Base-by-base conservation (phyloP, 2,797 vertebrate genomes). In the Myiothlypis coronata region DNA sequence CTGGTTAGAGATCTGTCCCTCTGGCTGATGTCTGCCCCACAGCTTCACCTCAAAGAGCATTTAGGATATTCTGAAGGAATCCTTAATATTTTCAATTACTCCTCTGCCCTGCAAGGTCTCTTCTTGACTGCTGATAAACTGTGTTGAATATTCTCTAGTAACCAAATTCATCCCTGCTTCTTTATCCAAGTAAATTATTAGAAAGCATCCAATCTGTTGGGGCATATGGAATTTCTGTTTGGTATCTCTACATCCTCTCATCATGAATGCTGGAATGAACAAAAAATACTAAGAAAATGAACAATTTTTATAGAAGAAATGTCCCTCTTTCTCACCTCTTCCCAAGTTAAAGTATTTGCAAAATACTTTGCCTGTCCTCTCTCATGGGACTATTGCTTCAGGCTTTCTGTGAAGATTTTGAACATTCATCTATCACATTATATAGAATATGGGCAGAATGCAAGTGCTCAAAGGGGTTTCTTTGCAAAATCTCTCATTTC, bases 371-470 rank as follows among this genome's bases (percentile, higher is more conserved):
- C 11, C 23, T 82, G 82, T 89, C 39, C 14, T 82, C 52, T 55
- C 23, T 41, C 23, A 0, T 41, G 47, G 43, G 32, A 34, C 41
- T 76, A 32, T 50, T 79, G 27, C 32, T 34, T 27, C n/a, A 28
- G 35, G 24, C 7, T 72, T 77, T 79, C 46, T 77, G n/a, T 70
- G 56, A 89, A 67, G 35, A 35, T 52, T 65, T 79, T 74, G 43
- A 61, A 43, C 15, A 30, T 35, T 53, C 30, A n/a, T 13, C 46
- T 61, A 5, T 43, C n/a, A 8, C 7, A 27, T 37, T 13, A 32
- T 3, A 11, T 12, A 16, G 64, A 30, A 12, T 20, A 20, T 0
- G 0, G 24, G 17, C 5, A 79, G 75, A 89, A 53, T 18, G 71
- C 46, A 39, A 82, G 55, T 23, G 35, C 11, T n/a, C 12, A 15